These are phyloP conservation scores for Cyaniris semiargus DNA, from an alignment of 2,888 invertebrate species.

Conservation along the genomic window DNA sequence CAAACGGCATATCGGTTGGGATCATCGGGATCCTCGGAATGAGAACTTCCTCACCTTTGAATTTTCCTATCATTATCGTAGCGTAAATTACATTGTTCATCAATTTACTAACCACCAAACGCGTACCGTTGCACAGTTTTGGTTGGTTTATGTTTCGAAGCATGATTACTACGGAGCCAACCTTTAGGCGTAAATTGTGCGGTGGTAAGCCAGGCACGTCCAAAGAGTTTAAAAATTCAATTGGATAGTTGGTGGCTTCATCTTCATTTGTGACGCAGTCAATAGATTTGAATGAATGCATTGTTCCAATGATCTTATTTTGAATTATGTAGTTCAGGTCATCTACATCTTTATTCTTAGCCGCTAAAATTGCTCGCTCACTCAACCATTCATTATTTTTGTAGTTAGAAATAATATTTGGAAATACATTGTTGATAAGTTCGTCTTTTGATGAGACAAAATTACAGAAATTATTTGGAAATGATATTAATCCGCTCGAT, in stretches of 20 bases:
- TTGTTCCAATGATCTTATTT: conserved; percentile 35
- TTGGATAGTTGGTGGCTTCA: conserved; percentile 48
- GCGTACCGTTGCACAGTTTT: conserved; percentile 19
- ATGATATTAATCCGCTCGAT: conserved; percentile 48
- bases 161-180: conserved; percentile 28
- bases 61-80: conserved; percentile 29
- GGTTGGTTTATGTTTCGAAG: conserved; percentile 26
- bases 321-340: conserved; percentile 45
- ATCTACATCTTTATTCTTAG: conserved; percentile 54
- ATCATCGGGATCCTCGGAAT: conserved; percentile 31
- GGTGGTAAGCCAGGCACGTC: conserved; percentile 46
- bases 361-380: conserved; percentile 47
- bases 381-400: conserved; percentile 45
- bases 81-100: conserved; percentile 33
- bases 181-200: conserved; percentile 43
- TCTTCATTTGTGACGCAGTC: conserved; percentile 46
- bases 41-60: neutral
- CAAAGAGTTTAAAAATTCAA: conserved; percentile 50
- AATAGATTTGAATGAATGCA: conserved; percentile 40
- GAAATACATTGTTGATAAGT: conserved; percentile 43
- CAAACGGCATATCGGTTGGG: conserved; percentile 32
- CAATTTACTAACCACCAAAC: conserved; percentile 24
- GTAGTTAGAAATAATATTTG: conserved; percentile 38
- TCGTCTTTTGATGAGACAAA: conserved; percentile 42
- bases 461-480: conserved; percentile 49